Base-by-base conservation (phyloP, 1,140 invertebrate species). In the Adelges cooleyi region DNA sequence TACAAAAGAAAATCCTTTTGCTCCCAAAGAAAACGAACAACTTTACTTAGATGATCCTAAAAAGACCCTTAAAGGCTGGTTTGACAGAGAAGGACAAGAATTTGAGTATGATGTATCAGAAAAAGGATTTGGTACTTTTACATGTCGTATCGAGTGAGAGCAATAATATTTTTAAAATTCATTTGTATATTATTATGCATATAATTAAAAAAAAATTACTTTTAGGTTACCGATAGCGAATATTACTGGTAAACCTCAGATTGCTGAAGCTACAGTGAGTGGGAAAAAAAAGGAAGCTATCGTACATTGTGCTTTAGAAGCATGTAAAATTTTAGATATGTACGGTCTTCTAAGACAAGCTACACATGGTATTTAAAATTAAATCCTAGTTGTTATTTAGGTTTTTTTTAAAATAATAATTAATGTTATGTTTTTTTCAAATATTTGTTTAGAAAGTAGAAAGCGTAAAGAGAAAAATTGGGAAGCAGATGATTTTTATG, bases 241-340 rank as follows among this genome's bases (percentile, higher is more conserved):
- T 70, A 78, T 83, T 2, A 78, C 78, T 69, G 90, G 90, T 3
- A 77, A 81, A 49, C 80, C 85, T 0, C 77, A 95, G 1, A 77
- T 85, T 54, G 92, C 91, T 0, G 90, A 96, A 77, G 86, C 87
- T 8, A 77, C 87, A 13, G 87, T 94, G 36, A 86, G 86, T 67
- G 92, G 91, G 0, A 94, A 93, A 73, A 98, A 96, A 74, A 97
- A 95, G 74, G 94, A 98, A 74, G 89, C 90, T 5, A 90, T 96
- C 0, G 74, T 90, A 9, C 90, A 93, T 65, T 96, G 92, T 76
- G 93, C 94, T 2, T 73, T 98, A 23, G 93, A 98, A 78, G 94
- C 94, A 0, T 98, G 95, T 75, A 78, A 90, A 69, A 85, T 94
- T 17, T 79, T 98, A 1, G 94, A 98, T 73, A 80, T 86, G 38